Evolutionary conservation across 2,888 invertebrate genomes (phyloP), one percentile per base, ranked within the genome.

Genomic region (Sesia bembeciformis): DNA sequence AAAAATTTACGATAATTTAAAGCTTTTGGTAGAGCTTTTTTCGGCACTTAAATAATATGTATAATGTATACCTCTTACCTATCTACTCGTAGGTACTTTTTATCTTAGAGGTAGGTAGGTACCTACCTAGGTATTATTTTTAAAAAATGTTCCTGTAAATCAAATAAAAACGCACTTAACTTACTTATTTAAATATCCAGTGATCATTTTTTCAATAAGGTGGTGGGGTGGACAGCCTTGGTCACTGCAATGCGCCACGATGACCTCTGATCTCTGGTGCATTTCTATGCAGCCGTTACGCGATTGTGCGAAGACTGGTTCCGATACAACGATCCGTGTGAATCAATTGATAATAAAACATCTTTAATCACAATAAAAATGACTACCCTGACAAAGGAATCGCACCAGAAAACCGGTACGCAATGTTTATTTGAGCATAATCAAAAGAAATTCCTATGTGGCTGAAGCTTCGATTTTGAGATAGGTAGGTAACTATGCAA

Each of bases 301-400:
- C 72, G 70, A 76, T 76, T 76, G 74, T 76, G 74, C 78, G 58
- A 71, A 72, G 75, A 80, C 81, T 71, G 76, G 81, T 84, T 81
- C 57, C 60, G 56, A 67, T 68, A 54, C 61, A 65, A 65, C 64
- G 52, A 52, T 58, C 60, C 72, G 76, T 77, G 73, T 78, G 76
- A 78, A 78, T 78, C 70, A 60, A 78, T 76, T 66, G 62, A 74
- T 75, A 68, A 67, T 68, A 64, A 62, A 68, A 62, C 58, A 63
- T 60, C 62, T 58, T 56, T 58, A 53, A 58, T 56, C 55, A 57
- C 51, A 38, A 54, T 53, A 43, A 56, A 41, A 54, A 40, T 49
- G 40, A 52, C 39, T 52, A 52, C 41, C 52, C 40, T 52, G 39
- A 54, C 49, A 56, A 56, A 54, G 49, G n/a, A 40, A 40, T 53